A percentile compares a stretch with the other conserved stretches of the same genome.
phyloP scores from a whole-genome alignment of 1,140 invertebrate species.

The Contarinia nasturtii region DNA sequence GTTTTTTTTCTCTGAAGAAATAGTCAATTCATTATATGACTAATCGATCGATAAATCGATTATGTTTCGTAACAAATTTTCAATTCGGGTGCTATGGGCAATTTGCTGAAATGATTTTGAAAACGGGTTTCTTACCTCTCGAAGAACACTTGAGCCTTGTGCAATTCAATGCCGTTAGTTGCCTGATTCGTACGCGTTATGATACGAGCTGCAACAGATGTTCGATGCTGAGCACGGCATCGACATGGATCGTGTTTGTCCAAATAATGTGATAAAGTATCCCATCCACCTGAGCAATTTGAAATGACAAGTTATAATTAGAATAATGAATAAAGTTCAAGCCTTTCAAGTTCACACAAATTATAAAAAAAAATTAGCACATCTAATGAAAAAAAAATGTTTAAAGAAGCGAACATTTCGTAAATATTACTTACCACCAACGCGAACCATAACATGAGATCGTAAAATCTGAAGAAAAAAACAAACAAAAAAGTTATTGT shows the following conservation, averaged over 20 bases:
- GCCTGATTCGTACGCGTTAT: slow-evolving; percentile 27
- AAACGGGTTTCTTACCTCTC: slow-evolving; percentile 36
- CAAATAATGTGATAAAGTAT: slow-evolving; percentile 86
- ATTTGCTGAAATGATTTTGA: neutral
- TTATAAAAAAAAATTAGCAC: too few species aligned
- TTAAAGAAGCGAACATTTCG: too few species aligned
- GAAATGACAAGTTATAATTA: too few species aligned
- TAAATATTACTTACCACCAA: slow-evolving; percentile 50
- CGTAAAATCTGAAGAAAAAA: slow-evolving; percentile 56
- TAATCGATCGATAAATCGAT: too few species aligned
- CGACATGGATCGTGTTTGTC: slow-evolving; percentile 94
- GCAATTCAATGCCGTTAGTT: slow-evolving; percentile 45
- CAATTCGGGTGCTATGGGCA: neutral
- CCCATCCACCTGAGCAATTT: slow-evolving; percentile 62
- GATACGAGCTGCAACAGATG: slow-evolving; percentile 36
- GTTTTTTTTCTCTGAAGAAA: too few species aligned
- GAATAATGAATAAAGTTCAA: too few species aligned
- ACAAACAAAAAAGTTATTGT: neutral
- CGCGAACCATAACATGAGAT: slow-evolving; percentile 94
- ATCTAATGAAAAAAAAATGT: too few species aligned
- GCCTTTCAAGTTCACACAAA: too few species aligned
- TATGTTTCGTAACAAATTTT: too few species aligned
- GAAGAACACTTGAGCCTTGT: slow-evolving; percentile 65
- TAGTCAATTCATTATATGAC: too few species aligned
- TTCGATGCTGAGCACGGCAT: slow-evolving; percentile 49